Percentiles rank a stretch among this genome's conserved stretches.
Evolutionary conservation across 2,113 vertebrate genomes (phyloP).

Genomic region (Ranitomeya imitator): DNA sequence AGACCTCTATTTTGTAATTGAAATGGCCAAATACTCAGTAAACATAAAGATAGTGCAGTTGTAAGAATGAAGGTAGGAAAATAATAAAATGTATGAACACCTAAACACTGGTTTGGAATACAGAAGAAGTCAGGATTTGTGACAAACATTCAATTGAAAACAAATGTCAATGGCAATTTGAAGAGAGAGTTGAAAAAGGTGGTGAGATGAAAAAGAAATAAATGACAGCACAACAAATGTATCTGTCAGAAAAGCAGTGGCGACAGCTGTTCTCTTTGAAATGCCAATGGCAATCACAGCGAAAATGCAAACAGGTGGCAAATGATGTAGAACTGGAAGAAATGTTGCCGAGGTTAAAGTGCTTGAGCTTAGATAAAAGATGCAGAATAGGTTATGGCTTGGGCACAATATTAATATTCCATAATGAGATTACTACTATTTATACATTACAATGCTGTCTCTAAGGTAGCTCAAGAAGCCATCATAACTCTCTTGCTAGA

Average conservation of each 20-base stretch:
- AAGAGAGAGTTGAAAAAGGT: neutral
- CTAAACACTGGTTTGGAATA: neutral
- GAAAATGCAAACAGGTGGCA: slow-evolving; percentile 34
- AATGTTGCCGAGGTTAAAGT: slow-evolving; percentile 9
- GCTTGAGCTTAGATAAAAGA: slow-evolving; percentile 22
- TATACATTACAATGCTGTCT: slow-evolving; percentile 15
- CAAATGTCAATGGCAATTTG: slow-evolving; percentile 24
- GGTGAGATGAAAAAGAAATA: slow-evolving; percentile 11
- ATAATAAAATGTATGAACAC: slow-evolving; percentile 2
- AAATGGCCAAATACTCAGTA: neutral
- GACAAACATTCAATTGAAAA: neutral
- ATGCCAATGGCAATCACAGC: slow-evolving; percentile 29
- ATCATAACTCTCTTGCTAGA: slow-evolving; percentile 25
- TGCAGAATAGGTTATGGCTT: neutral
- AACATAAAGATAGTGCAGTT: slow-evolving; percentile 23
- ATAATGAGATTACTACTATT: slow-evolving; percentile 19
- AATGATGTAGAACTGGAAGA: slow-evolving; percentile 33
- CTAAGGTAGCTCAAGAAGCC: neutral
- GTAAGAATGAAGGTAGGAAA: neutral
- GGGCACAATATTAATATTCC: slow-evolving; percentile 6
- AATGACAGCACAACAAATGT: slow-evolving; percentile 20
- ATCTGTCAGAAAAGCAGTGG: slow-evolving; percentile 13
- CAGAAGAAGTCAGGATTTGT: neutral
- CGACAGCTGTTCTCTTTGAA: slow-evolving; percentile 48
- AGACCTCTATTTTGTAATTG: neutral